These are phyloP conservation scores for Frankliniella fusca DNA, from an alignment of 2,888 invertebrate species.

Conservation along the genomic window DNA sequence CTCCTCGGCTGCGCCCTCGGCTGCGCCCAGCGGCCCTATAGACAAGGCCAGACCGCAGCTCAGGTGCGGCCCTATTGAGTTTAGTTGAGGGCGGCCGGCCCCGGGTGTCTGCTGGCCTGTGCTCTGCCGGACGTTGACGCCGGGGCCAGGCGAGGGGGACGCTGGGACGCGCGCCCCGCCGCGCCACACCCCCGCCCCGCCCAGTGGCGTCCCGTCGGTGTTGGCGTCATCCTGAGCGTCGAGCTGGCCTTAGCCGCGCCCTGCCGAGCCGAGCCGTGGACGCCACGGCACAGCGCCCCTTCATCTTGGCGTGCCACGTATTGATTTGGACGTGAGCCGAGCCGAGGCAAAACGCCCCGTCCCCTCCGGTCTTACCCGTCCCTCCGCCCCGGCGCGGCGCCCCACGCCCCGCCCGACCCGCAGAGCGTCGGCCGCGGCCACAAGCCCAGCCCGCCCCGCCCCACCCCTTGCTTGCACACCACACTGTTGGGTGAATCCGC, in stretches of 20 bases:
- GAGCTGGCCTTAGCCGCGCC: neutral
- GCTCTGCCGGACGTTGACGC: neutral
- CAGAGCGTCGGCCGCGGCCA: neutral
- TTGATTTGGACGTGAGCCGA: constrained; percentile 11
- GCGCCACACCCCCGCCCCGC: neutral
- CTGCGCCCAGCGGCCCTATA: too few relatives aligned
- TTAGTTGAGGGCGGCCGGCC: neutral
- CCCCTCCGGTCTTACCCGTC: neutral
- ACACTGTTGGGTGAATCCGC: too few relatives aligned
- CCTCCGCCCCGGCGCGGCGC: neutral
- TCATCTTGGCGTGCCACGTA: constrained; percentile 12
- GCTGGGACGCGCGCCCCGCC: neutral
- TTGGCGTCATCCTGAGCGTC: neutral
- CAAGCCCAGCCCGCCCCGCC: neutral
- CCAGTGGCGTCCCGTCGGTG: neutral
- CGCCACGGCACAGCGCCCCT: neutral
- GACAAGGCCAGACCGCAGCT: neutral
- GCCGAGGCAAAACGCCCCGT: neutral
- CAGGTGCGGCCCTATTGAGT: constrained; percentile 6
- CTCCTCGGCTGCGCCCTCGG: neutral
- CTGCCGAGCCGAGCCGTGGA: neutral
- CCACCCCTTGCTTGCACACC: neutral
- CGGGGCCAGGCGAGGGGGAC: too few relatives aligned
- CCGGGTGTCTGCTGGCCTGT: too few relatives aligned
- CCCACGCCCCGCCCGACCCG: neutral